A percentile compares a stretch with the other conserved stretches of the same genome.
Conservation (phyloP, 2,113 vertebrate genomes). For the Hippopotamus amphibius region DNA sequence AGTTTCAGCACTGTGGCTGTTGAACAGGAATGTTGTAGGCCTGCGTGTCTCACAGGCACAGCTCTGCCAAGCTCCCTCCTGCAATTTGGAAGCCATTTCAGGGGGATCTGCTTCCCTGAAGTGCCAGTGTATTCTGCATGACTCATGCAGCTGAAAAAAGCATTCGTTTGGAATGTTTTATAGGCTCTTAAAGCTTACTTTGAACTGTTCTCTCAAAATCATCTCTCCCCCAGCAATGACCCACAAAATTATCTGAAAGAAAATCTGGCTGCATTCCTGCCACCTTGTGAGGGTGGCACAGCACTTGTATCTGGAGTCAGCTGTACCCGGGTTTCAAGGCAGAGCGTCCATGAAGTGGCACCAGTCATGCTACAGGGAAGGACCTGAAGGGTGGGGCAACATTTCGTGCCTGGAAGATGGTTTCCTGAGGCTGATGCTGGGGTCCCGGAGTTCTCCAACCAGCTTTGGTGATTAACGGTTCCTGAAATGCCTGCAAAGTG, state of each 20-base stretch:
- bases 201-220: background rate
- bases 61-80: background rate
- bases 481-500: background rate
- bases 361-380: background rate
- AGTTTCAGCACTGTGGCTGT: background rate
- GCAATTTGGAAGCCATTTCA: background rate
- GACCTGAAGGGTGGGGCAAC: fast-evolving
- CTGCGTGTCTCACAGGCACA: no score
- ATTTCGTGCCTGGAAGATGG: background rate
- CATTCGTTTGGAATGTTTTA: background rate
- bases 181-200: background rate
- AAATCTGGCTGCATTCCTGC: background rate
- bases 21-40: fast-evolving
- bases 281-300: background rate
- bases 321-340: background rate
- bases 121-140: fast-evolving
- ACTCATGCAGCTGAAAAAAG: background rate
- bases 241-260: background rate
- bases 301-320: background rate
- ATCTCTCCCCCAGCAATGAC: background rate
- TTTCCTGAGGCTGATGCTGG: background rate
- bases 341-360: fast-evolving
- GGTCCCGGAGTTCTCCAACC: no score
- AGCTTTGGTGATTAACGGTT: background rate
- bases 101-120: background rate